Conservation (phyloP, 2,113 vertebrate species). For the Platichthys flesus region DNA sequence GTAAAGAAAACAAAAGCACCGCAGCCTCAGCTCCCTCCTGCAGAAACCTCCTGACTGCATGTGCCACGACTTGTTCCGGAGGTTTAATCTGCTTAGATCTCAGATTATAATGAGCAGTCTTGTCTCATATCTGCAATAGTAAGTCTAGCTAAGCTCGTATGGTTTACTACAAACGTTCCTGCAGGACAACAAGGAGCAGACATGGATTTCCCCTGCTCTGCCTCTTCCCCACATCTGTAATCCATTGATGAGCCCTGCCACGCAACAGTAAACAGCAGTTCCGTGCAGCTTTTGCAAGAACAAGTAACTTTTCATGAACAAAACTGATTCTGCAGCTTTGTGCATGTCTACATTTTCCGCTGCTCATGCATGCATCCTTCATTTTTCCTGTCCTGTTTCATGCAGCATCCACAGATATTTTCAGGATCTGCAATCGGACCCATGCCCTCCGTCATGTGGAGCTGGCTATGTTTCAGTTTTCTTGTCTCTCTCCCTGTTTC, state of each 20-base stretch:
- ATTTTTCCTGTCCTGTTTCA: neutral
- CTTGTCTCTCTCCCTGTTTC: constrained; percentile 47
- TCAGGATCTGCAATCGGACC: neutral
- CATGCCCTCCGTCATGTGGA: neutral
- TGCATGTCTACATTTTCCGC: neutral
- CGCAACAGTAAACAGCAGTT: too few species aligned
- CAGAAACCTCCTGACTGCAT: too few species aligned
- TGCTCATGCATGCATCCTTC: neutral
- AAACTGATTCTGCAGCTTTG: neutral
- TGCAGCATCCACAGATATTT: neutral
- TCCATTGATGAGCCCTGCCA: neutral
- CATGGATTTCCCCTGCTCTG: too few species aligned
- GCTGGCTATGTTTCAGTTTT: neutral
- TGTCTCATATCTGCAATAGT: too few species aligned
- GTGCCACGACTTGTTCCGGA: neutral
- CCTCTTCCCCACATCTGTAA: constrained; percentile 15
- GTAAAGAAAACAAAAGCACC: too few species aligned
- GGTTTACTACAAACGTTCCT: neutral
- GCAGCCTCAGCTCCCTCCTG: too few species aligned
- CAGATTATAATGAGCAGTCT: too few species aligned
- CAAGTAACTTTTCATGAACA: neutral
- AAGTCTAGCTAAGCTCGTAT: neutral
- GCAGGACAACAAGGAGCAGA: neutral
- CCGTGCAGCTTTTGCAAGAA: too few species aligned
- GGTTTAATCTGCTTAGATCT: neutral